phyloP scores from a whole-genome alignment of 2,113 vertebrate species.

The Serilophus lunatus region DNA sequence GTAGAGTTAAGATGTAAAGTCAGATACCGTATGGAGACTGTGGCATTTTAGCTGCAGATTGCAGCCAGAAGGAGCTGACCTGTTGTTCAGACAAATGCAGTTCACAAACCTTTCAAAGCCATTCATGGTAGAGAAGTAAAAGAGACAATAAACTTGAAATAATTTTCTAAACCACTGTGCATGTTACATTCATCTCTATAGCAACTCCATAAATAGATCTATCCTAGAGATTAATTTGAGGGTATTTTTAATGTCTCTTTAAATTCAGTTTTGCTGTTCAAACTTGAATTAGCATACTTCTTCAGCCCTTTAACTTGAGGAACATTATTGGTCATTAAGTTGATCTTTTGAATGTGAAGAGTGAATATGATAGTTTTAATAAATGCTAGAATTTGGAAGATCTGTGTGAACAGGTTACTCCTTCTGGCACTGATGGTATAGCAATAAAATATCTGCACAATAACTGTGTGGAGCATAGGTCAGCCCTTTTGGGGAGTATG shows the following conservation, averaged over 20 bases:
- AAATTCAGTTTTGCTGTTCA: constrained; percentile 11
- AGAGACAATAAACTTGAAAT: constrained; percentile 49
- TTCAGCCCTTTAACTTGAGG: neutral
- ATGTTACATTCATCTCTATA: constrained; percentile 55
- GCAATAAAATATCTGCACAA: neutral
- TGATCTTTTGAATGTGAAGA: neutral
- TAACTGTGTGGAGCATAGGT: neutral
- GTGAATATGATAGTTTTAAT: neutral
- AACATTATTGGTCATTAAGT: neutral
- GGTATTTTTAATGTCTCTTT: constrained; percentile 59
- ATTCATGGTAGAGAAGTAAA: neutral
- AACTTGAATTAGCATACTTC: neutral
- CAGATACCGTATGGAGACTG: neutral
- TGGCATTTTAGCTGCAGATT: neutral
- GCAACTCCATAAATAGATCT: constrained; percentile 57
- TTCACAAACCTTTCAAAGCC: constrained; percentile 16
- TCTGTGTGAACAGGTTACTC: neutral
- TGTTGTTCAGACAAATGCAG: neutral
- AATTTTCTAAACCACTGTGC: neutral
- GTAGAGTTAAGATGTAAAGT: neutral
- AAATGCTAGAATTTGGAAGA: neutral
- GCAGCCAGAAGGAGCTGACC: neutral
- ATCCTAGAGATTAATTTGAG: constrained; percentile 48
- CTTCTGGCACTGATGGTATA: neutral
- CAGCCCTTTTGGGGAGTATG: neutral